These are phyloP conservation scores for Reticulitermes speratus DNA, from an alignment of 1,140 invertebrate species.

Conservation along the genomic window DNA sequence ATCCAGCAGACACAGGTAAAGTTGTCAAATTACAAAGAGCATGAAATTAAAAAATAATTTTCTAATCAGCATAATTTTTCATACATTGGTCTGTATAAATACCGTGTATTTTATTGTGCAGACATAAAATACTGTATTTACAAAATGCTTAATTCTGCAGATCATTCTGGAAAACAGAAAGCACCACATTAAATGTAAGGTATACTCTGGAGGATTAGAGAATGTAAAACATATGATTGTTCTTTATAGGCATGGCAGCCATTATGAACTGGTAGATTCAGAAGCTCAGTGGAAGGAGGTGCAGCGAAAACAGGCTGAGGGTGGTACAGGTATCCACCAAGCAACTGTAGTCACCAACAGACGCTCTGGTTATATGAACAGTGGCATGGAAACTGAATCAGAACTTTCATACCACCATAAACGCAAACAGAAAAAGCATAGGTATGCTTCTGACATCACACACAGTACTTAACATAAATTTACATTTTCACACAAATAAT, in stretches of 20 bases:
- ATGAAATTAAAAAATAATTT: not conserved
- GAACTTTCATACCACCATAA: constrained; percentile 54
- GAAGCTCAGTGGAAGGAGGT: constrained; percentile 85
- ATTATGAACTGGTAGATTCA: constrained; percentile 76
- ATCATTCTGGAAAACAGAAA: too few relatives aligned
- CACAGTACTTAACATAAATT: too few relatives aligned
- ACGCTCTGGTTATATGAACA: constrained; percentile 47
- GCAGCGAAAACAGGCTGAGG: constrained; percentile 68
- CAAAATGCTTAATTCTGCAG: too few relatives aligned
- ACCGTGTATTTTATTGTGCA: not conserved
- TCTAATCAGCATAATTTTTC: not conserved
- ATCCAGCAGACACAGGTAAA: constrained; percentile 41
- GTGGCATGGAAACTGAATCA: constrained; percentile 52
- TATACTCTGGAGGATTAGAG: too few relatives aligned
- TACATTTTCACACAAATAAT: too few relatives aligned
- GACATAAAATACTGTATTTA: too few relatives aligned
- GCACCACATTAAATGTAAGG: too few relatives aligned
- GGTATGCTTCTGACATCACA: constrained; percentile 45
- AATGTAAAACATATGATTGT: too few relatives aligned
- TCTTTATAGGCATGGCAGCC: constrained; percentile 41
- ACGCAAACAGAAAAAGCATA: constrained; percentile 64
- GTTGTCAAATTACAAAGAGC: too few relatives aligned
- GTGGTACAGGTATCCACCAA: constrained; percentile 60
- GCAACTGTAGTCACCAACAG: constrained; percentile 59
- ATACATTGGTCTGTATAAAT: not conserved